Evolutionary conservation across 2,888 invertebrate species (phyloP).

Genomic region (Dichetophora obliterata): DNA sequence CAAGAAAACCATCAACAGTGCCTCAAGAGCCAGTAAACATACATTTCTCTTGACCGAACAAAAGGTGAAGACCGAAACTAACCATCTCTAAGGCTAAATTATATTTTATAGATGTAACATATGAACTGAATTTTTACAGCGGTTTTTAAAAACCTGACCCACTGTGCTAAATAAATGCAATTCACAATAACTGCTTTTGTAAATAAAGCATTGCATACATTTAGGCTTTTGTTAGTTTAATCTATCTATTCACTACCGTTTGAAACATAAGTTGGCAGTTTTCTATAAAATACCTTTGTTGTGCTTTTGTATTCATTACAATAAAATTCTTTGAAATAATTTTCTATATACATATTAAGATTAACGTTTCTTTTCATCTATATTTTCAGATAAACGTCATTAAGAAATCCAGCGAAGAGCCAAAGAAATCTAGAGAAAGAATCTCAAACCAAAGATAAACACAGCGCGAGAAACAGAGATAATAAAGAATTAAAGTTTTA

Average conservation of each 20-base stretch:
- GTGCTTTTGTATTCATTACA: too few relatives aligned
- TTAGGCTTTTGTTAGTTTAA: constrained; percentile 5
- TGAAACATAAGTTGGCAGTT: too few relatives aligned
- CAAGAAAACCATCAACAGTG: too few relatives aligned
- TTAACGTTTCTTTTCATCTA: constrained; percentile 11
- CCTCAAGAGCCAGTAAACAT: too few relatives aligned
- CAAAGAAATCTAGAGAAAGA: constrained; percentile 46
- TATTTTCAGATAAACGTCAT: constrained; percentile 55
- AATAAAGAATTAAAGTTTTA: constrained; percentile 1
- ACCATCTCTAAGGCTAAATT: too few relatives aligned
- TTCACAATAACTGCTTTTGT: too few relatives aligned
- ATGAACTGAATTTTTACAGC: too few relatives aligned
- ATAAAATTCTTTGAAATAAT: too few relatives aligned
- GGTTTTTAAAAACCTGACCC: not conserved
- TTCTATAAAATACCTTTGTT: too few relatives aligned
- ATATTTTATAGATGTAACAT: too few relatives aligned
- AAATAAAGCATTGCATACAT: constrained; percentile 9
- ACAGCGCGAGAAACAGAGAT: constrained; percentile 25
- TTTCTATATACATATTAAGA: not conserved
- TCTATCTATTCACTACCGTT: not conserved
- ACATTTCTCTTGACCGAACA: too few relatives aligned
- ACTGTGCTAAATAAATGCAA: not conserved
- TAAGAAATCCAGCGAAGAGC: constrained; percentile 57
- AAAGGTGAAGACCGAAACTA: too few relatives aligned
- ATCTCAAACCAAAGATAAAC: constrained; percentile 32